Evolutionary conservation across 2,888 invertebrate species (phyloP), one percentile per base, ranked within the genome.

Genomic region (Stenurella melanura): DNA sequence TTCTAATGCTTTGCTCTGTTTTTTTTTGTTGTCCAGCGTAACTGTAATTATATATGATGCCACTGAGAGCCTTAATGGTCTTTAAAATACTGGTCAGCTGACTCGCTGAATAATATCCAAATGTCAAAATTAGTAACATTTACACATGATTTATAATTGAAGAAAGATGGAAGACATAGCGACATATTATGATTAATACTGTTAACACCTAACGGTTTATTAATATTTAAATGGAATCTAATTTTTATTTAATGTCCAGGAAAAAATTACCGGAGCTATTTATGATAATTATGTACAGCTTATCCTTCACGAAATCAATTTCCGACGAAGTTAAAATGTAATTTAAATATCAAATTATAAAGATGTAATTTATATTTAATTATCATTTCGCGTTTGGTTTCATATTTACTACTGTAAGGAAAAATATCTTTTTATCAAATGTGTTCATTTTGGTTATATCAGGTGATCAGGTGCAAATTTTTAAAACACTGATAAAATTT

Each of bases 251-350:
- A 42, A 42, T 50, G 50, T n/a, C 50, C 3, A 50, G 50, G n/a
- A 50, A 50, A 42, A 50, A 50, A 50, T 50, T 50, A 50, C 50
- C 50, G 50, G 50, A 50, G 4, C 15, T 50, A 50, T n/a, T 50
- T 50, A 50, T 50, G 50, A n/a, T 50, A 50, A 50, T 50, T 50
- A 42, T 42, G 6, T 34, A 34, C 30, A 34, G 30, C 7, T 42
- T 42, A 50, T 50, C 50, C n/a, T 50, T 50, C 50, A 50, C 50
- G 7, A 50, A 50, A 50, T 50, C 50, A 50, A 50, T 50, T 50
- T 50, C 50, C 50, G 50, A 50, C n/a, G 50, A n/a, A n/a, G 5
- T 50, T 50, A 50, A 50, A 50, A n/a, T n/a, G n/a, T 15, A 50
- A 42, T 42, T 50, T 50, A 50, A 15, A 15, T n/a, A n/a, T 50